Evolutionary conservation across 2,888 invertebrate genomes (phyloP), one percentile per base, ranked within the genome.

Genomic region (Phorcus lineatus): DNA sequence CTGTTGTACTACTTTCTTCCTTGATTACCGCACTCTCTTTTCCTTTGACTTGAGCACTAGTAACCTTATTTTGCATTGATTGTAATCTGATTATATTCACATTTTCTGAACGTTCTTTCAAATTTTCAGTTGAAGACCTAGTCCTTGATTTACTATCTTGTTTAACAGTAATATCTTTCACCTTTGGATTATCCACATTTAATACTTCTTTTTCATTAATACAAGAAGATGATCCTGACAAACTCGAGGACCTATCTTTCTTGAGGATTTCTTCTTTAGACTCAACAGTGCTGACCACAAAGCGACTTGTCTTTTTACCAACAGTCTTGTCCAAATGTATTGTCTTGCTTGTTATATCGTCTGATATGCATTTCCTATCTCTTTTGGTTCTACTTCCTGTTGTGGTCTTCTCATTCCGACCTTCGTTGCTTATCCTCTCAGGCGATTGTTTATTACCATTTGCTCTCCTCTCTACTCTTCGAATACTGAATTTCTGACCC

Each of bases 341-440:
- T n/a, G 82, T 47, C 74, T 84, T 86, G n/a, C 80, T 75, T 40
- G 88, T 80, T 17, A 86, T 74, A 82, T 86, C 86, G 79, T 88
- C 88, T n/a, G 87, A 86, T 36, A 86, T 84, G 79, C 85, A 86
- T 66, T 81, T 80, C 74, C 83, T 85, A 17, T 86, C 86, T 52
- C 85, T 66, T 40, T 80, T 79, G 40, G 84, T 85, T 40, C 84
- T 84, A 19, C 36, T 57, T 31, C 62, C 57, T 75, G 82, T 77
- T 19, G 80, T 81, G 66, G 84, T 70, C 82, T 80, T 81, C 66
- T 82, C 62, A 13, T 11, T 47, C 9, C 47, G 47, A 47, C 47
- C 47, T 47, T 47, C 47, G 47, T 84, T 78, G 40, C 70, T 79
- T 70, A 80, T 82, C 53, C 74, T 57, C 22, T 84, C 85, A 28